Base-by-base conservation (phyloP, 2,888 invertebrate species). In the Coenonympha glycerion region DNA sequence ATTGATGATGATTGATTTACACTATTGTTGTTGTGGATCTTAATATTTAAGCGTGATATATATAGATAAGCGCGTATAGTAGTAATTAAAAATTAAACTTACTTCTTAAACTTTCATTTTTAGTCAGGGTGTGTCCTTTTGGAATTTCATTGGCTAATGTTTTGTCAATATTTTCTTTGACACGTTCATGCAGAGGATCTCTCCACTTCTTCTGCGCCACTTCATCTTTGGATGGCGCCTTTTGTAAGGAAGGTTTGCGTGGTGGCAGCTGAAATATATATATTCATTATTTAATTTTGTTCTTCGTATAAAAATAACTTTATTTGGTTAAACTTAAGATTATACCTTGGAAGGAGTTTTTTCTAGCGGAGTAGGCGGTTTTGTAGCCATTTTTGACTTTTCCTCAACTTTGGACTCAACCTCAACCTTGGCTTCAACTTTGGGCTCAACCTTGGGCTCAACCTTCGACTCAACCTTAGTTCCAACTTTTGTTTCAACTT, bases 41-140 rank as follows among this genome's bases (percentile, higher is more conserved):
- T 5, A 31, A 9, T 33, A 0, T 16, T 3, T 6, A 24, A 26
- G 2, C n/a, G n/a, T 8, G 6, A 6, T 9, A 4, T n/a, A n/a
- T n/a, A n/a, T n/a, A n/a, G n/a, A n/a, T n/a, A n/a, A n/a, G n/a
- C n/a, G n/a, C n/a, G n/a, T n/a, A n/a, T n/a, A 3, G 8, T 8
- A 26, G 9, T 16, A n/a, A n/a, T 16, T 15, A 15, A 33, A 2
- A 8, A 31, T 40, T 40, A 13, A 6, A 82, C 87, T 83, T 66
- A 88, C 88, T 88, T 74, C 88, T 76, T 53, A 88, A 80, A 57
- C 88, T 88, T 56, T 88, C 88, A 63, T 88, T 88, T 61, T 88
- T 88, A 13, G 85, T 88, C 36, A 88, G 70, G 3, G 88, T 88
- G 61, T 88, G 88, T 41, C 88, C 88, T 61, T 87, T 88, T 1